Percentiles rank a stretch among this genome's conserved stretches.
phyloP scores from a whole-genome alignment of 2,888 invertebrate species.

The Catocala sponsa region DNA sequence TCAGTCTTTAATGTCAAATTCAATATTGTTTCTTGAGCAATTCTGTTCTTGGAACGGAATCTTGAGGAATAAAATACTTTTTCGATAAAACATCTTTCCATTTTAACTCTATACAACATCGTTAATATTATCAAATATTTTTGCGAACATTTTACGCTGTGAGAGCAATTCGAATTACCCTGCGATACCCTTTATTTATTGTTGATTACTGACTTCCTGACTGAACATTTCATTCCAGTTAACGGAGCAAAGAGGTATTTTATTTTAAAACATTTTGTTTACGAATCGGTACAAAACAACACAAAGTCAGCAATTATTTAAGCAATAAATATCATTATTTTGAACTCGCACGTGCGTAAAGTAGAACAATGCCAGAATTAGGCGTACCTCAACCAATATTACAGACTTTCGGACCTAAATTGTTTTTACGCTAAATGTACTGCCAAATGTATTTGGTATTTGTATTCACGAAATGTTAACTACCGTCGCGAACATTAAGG shows the following conservation, averaged over 20 bases:
- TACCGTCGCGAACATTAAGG: conserved; percentile 16
- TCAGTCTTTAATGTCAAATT: too few relatives aligned
- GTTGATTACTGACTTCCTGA: conserved; percentile 41
- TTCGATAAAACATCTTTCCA: background rate
- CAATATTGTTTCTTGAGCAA: too few relatives aligned
- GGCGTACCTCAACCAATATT: conserved; percentile 43
- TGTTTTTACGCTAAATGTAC: conserved; percentile 31
- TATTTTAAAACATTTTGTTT: conserved; percentile 40
- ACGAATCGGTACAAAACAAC: conserved; percentile 37
- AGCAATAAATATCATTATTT: conserved; percentile 48
- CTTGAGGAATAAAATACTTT: conserved; percentile 2
- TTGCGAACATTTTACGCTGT: conserved; percentile 10
- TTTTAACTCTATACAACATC: conserved; percentile 1
- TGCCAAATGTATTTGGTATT: conserved; percentile 36
- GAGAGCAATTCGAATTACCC: conserved; percentile 23
- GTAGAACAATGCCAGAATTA: conserved; percentile 48
- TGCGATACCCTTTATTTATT: conserved; percentile 32
- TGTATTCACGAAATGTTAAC: conserved; percentile 27
- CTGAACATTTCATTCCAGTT: conserved; percentile 38
- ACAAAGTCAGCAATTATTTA: conserved; percentile 43
- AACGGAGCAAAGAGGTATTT: conserved; percentile 41
- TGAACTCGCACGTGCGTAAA: conserved; percentile 42
- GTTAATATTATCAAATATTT: conserved; percentile 6
- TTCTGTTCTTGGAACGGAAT: background rate
- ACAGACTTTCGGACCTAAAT: conserved; percentile 25